Evolutionary conservation across 2,113 vertebrate genomes (phyloP).

Genomic region (Heloderma charlesbogerti): DNA sequence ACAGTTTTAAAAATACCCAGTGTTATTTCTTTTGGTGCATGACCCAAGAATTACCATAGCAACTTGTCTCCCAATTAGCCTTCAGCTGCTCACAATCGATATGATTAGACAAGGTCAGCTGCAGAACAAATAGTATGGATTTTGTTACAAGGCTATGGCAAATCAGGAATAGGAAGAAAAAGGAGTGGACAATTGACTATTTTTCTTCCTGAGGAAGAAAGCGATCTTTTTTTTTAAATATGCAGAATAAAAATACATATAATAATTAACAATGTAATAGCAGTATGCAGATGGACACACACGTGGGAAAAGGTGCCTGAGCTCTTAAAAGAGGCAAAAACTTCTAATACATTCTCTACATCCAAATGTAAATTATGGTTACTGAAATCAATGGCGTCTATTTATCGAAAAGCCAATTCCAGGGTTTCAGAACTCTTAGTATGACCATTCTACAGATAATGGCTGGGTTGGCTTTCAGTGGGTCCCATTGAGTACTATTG

Average conservation of each 20-base stretch:
- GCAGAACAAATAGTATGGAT: constrained; percentile 55
- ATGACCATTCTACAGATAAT: background rate
- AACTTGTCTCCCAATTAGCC: constrained; percentile 79
- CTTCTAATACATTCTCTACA: background rate
- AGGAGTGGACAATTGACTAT: background rate
- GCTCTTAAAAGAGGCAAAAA: background rate
- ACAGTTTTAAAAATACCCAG: constrained; percentile 61
- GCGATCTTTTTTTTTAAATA: constrained; percentile 18
- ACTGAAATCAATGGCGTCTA: background rate
- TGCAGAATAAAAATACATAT: background rate
- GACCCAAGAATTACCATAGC: constrained; percentile 78
- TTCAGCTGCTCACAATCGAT: constrained; percentile 74
- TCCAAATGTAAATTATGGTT: background rate
- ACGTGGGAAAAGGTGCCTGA: background rate
- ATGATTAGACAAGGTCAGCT: constrained; percentile 75
- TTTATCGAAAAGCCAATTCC: background rate
- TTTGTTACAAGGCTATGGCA: constrained; percentile 50
- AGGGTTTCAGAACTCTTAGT: too few species aligned
- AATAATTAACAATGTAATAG: background rate
- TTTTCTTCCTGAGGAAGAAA: constrained; percentile 21
- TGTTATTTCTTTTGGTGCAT: constrained; percentile 74
- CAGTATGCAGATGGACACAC: background rate
- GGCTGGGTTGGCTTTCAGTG: too few species aligned
- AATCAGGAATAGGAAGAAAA: constrained; percentile 28
- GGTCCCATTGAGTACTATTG: background rate